A percentile compares a stretch with the other conserved stretches of the same genome.
Evolutionary conservation across 2,797 vertebrate species (phyloP).

Genomic region (Melopsittacus undulatus): DNA sequence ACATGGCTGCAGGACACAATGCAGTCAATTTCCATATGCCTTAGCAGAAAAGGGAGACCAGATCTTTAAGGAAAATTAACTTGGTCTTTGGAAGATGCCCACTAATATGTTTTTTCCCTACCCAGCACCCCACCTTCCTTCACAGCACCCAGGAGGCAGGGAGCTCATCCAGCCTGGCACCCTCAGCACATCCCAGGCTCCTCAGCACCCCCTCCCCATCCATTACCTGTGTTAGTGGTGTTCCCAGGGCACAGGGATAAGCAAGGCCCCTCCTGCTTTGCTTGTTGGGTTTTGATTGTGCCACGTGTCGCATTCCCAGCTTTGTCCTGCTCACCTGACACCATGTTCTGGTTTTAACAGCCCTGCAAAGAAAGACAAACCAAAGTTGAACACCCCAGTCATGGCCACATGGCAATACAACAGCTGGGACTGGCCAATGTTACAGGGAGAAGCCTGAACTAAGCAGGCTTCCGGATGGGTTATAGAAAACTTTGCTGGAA

Average conservation of each 20-base stretch:
- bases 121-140: not conserved
- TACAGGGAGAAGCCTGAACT: no score
- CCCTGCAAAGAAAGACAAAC: no score
- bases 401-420: no score
- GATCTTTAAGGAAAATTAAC: not conserved
- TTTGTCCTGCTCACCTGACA: no score
- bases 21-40: not conserved
- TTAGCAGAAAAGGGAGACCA: not conserved
- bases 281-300: no score
- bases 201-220: not conserved
- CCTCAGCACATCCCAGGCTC: not conserved
- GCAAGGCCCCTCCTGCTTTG: no score
- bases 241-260: not conserved
- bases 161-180: not conserved
- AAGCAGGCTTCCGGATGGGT: no score
- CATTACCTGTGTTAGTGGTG: not conserved
- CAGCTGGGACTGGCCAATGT: no score
- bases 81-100: not conserved
- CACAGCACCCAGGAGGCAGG: not conserved
- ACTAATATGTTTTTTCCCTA: not conserved
- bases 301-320: no score
- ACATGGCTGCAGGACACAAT: not conserved
- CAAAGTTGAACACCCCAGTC: no score
- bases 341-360: no score
- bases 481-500: no score